phyloP scores from a whole-genome alignment of 2,113 vertebrate species.

The Talpa occidentalis region DNA sequence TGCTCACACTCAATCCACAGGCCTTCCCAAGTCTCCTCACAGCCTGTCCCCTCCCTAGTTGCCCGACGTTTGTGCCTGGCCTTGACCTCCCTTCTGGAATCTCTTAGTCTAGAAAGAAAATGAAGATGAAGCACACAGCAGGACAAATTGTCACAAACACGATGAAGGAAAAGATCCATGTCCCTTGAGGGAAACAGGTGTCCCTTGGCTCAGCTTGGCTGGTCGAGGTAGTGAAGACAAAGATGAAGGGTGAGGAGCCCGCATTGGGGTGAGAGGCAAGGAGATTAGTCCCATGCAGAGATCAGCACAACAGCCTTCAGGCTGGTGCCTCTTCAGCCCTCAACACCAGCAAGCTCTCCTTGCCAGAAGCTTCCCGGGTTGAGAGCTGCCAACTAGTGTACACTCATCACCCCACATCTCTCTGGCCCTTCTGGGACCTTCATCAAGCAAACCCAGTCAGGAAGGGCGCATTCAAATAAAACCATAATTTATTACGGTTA shows the following conservation, averaged over 20 bases:
- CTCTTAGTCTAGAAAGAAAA: neutral
- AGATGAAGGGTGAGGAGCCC: neutral
- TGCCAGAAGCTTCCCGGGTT: neutral
- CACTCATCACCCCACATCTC: neutral
- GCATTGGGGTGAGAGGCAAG: neutral
- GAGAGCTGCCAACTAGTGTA: neutral
- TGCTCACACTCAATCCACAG: neutral
- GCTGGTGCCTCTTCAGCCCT: neutral
- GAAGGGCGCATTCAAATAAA: neutral
- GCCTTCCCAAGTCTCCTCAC: neutral
- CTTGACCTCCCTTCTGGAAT: neutral
- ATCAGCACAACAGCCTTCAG: neutral
- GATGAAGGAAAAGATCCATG: neutral
- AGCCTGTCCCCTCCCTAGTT: neutral
- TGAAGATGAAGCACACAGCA: neutral
- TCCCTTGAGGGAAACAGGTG: neutral
- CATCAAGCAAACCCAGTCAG: neutral
- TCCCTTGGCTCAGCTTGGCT: neutral
- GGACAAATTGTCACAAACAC: neutral
- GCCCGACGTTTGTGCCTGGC: neutral
- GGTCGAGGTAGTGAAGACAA: neutral
- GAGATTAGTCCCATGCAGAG: too few species aligned
- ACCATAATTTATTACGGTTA: too few species aligned
- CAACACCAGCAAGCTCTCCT: neutral
- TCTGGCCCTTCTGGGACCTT: neutral